Evolutionary conservation across 2,113 vertebrate species (phyloP), one percentile per base, ranked within the genome.

Genomic region (Tragelaphus scriptus): DNA sequence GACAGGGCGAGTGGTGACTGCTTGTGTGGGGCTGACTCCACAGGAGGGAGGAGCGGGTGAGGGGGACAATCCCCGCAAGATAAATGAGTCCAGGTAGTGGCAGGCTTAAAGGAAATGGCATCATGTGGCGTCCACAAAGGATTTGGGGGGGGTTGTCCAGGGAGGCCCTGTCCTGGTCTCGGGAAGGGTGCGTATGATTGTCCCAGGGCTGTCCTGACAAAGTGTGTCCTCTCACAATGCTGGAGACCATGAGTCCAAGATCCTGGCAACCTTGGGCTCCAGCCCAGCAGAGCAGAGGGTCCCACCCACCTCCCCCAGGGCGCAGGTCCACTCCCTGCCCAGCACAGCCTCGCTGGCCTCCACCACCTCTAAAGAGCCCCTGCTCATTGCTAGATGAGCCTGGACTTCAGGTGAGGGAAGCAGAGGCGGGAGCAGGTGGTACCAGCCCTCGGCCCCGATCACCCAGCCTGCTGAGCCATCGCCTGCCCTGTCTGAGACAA

Each of bases 81-180:
- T 2, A 55, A 14, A 15, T 3, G 36, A 55, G 23, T 30, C 28
- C 51, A 9, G 51, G 51, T 11, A 15, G 53, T 23, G 25, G 53
- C 0, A 0, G 36, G 36, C 36, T 44, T 15, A 23, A 2, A 23
- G 1, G 26, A 5, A 5, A 51, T 11, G 14, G 47, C 47, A 26
- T 32, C 85, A 1, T 1, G 13, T 7, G 21, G 13, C 1, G 0
- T 44, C 36, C 55, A 40, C 53, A 36, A 51, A n/a, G 51, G n/a
- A 40, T 11, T 36, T 58, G 23, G 10, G 16, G 4, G 68, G 4
- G 2, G 10, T 5, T 12, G 19, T 25, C 12, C 26, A 61, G 44
- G 2, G 63, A 26, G 25, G 10, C 16, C 49, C 63, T 32, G 1
- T 36, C 32, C 8, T 65, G 16, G 32, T 7, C 32, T 16, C 87